Base-by-base conservation (phyloP, 2,113 vertebrate genomes). In the Gymnogyps californianus region DNA sequence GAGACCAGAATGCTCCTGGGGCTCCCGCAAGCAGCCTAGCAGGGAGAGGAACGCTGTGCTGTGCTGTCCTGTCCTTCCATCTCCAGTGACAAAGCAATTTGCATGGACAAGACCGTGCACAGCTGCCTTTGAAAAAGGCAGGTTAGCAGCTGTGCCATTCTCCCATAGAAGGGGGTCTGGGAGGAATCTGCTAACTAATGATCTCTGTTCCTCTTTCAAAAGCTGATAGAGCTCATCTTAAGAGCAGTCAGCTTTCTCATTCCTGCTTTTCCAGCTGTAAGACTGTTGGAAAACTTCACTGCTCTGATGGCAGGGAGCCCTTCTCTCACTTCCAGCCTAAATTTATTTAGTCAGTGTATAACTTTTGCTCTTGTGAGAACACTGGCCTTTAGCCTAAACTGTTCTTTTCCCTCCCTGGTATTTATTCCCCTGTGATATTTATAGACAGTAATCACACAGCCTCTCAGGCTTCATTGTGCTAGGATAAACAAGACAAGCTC, bases 371-470 rank as follows among this genome's bases (percentile, higher is more conserved):
- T 75, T 78, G 15, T 38, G 54, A 94, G 51, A 83, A 81, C 67
- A 55, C 20, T 29, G 6, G 46, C n/a, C 86, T 79, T 92, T 66
- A 75, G 51, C 64, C 67, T 80, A 72, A 95, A 65, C 54, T 66
- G 31, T 40, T 88, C 28, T 51, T 79, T 67, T 70, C 29, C 32
- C 51, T 81, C 32, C 2, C 12, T 51, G 42, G 36, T 58, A 78
- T 91, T 89, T 95, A 74, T 62, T 81, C 55, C 13, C 1, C 44
- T 79, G 1, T 86, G 91, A 66, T 95, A 93, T 86, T 92, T 96
- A 91, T 31, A 92, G 79, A 54, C 19, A 77, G 54, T n/a, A 93
- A 93, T 83, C 86, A 70, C 49, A 86, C 5, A 74, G 40, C 8
- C 10, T 83, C 79, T 92, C 42, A 65, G 67, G 34, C 57, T 77